Evolutionary conservation across 2,797 vertebrate genomes (phyloP), one percentile per base, ranked within the genome.

Genomic region (Trachops cirrhosus): DNA sequence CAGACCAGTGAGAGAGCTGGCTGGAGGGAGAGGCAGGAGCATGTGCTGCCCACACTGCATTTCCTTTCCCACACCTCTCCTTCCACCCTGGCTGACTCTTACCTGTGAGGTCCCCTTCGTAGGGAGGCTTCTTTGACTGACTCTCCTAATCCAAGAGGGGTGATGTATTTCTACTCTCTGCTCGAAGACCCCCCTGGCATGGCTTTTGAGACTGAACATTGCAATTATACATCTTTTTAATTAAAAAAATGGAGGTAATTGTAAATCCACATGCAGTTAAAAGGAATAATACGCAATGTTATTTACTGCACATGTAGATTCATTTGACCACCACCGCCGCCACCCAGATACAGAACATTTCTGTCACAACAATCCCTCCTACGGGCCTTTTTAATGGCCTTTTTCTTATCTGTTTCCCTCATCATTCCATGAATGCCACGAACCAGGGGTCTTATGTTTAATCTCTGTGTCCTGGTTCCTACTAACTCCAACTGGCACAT

Each of bases 1-100:
- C 14, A 39, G 59, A 24, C 19, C 0, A 15, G 22, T 0, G 22
- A 34, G 68, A n/a, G 34, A 21, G 21, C 37, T 1, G 9, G 37
- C 41, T 18, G 32, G 32, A 0, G 0, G 14, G n/a, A 22, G n/a
- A 16, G 3, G 12, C 2, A 34, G 34, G n/a, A 21, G 19, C 16
- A 0, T 26, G 6, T 6, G 10, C 46, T 3, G 1, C 19, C 62
- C n/a, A 18, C 21, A 1, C 41, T 12, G 48, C 9, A 15, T 24
- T 18, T 24, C 41, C 80, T 77, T 82, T 16, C 34, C 34, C 41
- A 34, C 1, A 1, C 4, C n/a, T 32, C 46, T 62, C 48, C 8
- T 22, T 11, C 52, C 26, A 3, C 15, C 24, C 21, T 26, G 70
- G 54, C 41, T 48, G 29, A n/a, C 18, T 64, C 32, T 8, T 4